Base-by-base conservation (phyloP, 2,797 vertebrate species). In the Coregonus sp. region DNA sequence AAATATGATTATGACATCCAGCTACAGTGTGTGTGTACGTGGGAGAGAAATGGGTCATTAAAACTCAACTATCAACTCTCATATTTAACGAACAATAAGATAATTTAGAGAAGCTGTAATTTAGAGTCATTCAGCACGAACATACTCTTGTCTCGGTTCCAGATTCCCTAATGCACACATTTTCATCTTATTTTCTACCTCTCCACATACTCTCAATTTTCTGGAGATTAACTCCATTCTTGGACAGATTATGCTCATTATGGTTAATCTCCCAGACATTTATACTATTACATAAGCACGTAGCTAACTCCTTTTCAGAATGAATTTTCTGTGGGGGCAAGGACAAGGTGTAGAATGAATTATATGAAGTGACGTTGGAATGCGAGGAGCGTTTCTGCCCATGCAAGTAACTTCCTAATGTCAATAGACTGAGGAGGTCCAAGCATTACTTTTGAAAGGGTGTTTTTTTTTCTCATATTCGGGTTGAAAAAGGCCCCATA, bases 1-100 rank as follows among this genome's bases (percentile, higher is more conserved):
- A 61, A 33, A 70, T 14, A 2, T 47, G 59, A 82, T 78, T 69
- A 67, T 68, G 76, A 81, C 81, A 78, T 83, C 20, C 79, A 63
- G 63, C 31, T 76, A 50, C 76, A 12, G 37, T 16, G 14, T 11
- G 40, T 54, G 68, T 76, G 20, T 15, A 11, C 47, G 35, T 75
- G 5, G 47, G 37, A 20, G 29, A 59, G 54, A 73, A 69, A 15
- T 16, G 66, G 67, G 16, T 33, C 5, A 29, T 66, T 31, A 14
- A 59, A 59, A 65, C 20, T 65, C 20, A 29, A 65, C 25, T 33
- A 31, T 66, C 9, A 31, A 47, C 2, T 47, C 61, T 29, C 11
- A 65, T 15, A 14, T 33, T 66, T 66, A 4, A 14, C 11, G 33
- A 66, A 31, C 63, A 29, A 31, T 66, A 31, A 33, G 56, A 59